These are phyloP conservation scores for Stylophora pistillata DNA, from an alignment of 64 coral and sea anemone genomes.

Conservation along the genomic window DNA sequence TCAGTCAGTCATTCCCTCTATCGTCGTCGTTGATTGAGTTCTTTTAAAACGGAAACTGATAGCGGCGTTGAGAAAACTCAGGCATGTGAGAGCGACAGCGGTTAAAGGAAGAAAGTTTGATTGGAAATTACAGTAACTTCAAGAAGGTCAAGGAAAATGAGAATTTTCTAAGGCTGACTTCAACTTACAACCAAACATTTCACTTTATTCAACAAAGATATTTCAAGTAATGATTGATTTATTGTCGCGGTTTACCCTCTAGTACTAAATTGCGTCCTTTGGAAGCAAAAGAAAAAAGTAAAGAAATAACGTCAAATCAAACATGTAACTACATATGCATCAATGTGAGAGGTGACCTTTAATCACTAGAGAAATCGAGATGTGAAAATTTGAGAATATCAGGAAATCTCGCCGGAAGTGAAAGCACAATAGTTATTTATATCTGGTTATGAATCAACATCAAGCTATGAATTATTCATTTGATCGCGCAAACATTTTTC, in stretches of 20 bases:
- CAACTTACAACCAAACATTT: too few relatives aligned
- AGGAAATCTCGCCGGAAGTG: not conserved
- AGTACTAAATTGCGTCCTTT: not conserved
- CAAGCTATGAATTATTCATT: conserved; percentile 20
- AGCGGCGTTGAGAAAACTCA: too few relatives aligned
- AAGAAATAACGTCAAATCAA: too few relatives aligned
- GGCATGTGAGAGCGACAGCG: too few relatives aligned
- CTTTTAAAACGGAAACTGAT: too few relatives aligned
- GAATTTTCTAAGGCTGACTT: too few relatives aligned
- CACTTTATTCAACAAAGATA: not conserved
- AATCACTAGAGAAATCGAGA: not conserved
- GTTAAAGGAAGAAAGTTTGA: not conserved
- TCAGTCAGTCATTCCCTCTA: too few relatives aligned
- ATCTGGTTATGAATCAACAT: too few relatives aligned
- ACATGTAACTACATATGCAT: too few relatives aligned
- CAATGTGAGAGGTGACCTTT: not conserved
- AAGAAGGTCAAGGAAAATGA: not conserved
- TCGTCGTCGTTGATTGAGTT: too few relatives aligned
- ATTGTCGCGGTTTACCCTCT: not conserved
- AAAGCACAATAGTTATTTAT: not conserved
- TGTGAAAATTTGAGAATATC: not conserved
- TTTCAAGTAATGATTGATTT: not conserved
- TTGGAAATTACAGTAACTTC: not conserved
- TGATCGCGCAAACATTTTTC: not conserved
- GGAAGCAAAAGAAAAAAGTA: not conserved